phyloP scores from a whole-genome alignment of 2,797 vertebrate genomes.

The Acestrorhynchus altus region DNA sequence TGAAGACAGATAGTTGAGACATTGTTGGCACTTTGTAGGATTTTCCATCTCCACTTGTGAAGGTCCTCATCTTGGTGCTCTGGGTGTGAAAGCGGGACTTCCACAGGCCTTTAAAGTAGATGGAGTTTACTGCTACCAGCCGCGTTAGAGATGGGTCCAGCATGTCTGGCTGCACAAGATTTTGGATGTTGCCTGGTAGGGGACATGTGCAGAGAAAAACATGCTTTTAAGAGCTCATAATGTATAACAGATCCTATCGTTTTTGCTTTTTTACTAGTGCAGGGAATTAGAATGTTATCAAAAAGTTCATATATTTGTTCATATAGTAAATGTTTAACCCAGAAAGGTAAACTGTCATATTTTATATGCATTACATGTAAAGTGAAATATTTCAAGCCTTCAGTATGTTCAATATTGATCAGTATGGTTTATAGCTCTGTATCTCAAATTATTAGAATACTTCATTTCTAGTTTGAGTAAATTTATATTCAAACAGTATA shows the following conservation, averaged over 20 bases:
- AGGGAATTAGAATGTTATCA: too few relatives aligned
- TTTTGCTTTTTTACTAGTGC: not conserved
- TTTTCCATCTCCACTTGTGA: constrained; percentile 83
- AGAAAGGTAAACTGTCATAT: too few relatives aligned
- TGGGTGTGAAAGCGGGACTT: constrained; percentile 90
- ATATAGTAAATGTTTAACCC: too few relatives aligned
- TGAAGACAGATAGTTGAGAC: constrained; percentile 89
- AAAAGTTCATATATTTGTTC: too few relatives aligned
- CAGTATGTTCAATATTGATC: too few relatives aligned
- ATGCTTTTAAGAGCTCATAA: not conserved
- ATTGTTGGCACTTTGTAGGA: constrained; percentile 90
- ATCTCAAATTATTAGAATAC: too few relatives aligned
- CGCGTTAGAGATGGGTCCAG: constrained; percentile 82
- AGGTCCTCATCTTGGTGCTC: constrained; percentile 90
- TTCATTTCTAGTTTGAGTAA: too few relatives aligned
- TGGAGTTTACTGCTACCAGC: constrained; percentile 86
- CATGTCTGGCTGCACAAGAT: constrained; percentile 84
- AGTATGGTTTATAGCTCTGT: too few relatives aligned
- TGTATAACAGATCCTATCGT: not conserved
- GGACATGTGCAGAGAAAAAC: not conserved
- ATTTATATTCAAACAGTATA: too few relatives aligned
- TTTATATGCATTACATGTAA: too few relatives aligned
- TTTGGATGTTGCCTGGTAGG: constrained; percentile 87
- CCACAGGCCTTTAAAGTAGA: constrained; percentile 97
- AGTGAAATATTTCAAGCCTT: too few relatives aligned